phyloP scores from a whole-genome alignment of 2,113 vertebrate genomes.

The Chaenocephalus aceratus region DNA sequence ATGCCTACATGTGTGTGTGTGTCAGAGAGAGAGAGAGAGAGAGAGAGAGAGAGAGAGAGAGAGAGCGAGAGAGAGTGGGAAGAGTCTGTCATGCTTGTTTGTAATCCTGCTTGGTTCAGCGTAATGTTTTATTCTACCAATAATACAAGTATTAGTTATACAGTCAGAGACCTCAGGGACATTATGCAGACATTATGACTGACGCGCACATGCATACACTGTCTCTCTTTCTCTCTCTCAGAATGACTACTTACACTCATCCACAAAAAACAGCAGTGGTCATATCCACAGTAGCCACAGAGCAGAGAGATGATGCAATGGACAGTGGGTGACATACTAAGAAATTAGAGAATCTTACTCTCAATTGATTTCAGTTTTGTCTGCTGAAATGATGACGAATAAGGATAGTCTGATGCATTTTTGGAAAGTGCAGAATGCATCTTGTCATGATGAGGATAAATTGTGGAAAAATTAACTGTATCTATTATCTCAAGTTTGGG shows the following conservation, averaged over 20 bases:
- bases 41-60: slow-evolving; percentile 40
- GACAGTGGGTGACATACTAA: slow-evolving; percentile 36
- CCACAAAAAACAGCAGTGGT: slow-evolving; percentile 41
- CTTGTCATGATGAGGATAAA: slow-evolving; percentile 35
- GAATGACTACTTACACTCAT: slow-evolving; percentile 1
- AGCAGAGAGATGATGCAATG: slow-evolving; percentile 49
- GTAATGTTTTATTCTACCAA: slow-evolving; percentile 71
- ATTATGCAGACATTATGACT: slow-evolving; percentile 63
- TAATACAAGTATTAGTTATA: slow-evolving; percentile 76
- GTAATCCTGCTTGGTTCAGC: slow-evolving; percentile 69
- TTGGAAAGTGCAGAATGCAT: slow-evolving; percentile 35
- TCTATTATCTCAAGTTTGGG: slow-evolving; percentile 51
- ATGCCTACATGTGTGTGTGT: slow-evolving; percentile 33
- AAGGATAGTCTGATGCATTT: slow-evolving; percentile 23
- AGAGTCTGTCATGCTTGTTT: slow-evolving; percentile 71
- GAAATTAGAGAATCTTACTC: slow-evolving; percentile 48
- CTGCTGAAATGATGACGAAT: slow-evolving; percentile 2
- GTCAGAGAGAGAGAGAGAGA: slow-evolving; percentile 38
- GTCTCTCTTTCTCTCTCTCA: background rate
- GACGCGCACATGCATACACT: slow-evolving; percentile 44
- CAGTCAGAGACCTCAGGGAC: slow-evolving; percentile 62
- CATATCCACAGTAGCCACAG: slow-evolving; percentile 38
- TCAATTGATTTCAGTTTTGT: slow-evolving; percentile 46
- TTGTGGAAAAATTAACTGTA: slow-evolving; percentile 33
- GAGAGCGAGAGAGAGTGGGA: slow-evolving; percentile 49